Base-by-base conservation (phyloP, 2,113 vertebrate species). In the Fregetta grallaria region DNA sequence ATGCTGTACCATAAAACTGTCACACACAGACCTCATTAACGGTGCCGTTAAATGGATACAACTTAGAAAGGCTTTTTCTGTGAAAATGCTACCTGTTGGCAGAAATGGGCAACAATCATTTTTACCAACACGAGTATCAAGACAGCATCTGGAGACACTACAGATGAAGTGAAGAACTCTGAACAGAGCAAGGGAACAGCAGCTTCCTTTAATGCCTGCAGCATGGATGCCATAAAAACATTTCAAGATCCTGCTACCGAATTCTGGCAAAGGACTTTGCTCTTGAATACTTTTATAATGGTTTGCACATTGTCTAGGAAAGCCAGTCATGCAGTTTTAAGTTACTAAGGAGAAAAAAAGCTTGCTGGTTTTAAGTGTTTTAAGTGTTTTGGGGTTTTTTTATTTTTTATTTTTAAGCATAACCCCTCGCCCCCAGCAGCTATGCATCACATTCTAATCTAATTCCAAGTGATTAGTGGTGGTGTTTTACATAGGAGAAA, bases 251-350 rank as follows among this genome's bases (percentile, higher is more conserved):
- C 76, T 94, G 88, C 95, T 97, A 94, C 95, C 0, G 63, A 96
- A 94, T 90, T 84, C 93, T 96, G 88, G 90, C 84, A 94, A 93
- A 92, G 77, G 42, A 76, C 34, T 74, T 92, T 52, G 27, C 27
- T 85, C 75, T 91, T 79, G 75, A 96, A 94, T 97, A 88, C 44
- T 96, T 96, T 78, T 71, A 53, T 96, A 97, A 97, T 94, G 74
- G 81, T 80, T 97, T 96, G 66, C 96, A 98, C 78, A 88, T 97
- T 96, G 96, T 82, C 86, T 75, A 90, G 70, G 84, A 94, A 91
- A 95, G 47, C 11, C 52, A 85, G 59, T 67, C 76, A 72, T 30
- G 86, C 61, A 86, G 74, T 78, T 91, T 94, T 87, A 94, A 96
- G 89, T 92, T 92, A 73, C 66, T 1, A 3, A 73, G 68, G 36